These are phyloP conservation scores for Siniperca obscura DNA, from an alignment of 2,797 vertebrate species.

Conservation along the genomic window DNA sequence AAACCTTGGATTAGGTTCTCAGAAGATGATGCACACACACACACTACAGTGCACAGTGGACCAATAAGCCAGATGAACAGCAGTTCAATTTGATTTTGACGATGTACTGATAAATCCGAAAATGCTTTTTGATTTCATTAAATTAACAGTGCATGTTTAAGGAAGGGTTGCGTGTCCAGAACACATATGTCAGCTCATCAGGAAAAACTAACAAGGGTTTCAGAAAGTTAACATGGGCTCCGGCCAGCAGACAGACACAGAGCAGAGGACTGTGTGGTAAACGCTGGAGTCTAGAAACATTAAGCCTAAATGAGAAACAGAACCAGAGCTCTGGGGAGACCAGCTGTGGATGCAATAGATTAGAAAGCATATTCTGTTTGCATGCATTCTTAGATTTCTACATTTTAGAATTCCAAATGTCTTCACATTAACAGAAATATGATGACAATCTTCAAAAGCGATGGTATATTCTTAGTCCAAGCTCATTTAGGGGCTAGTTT, in stretches of 20 bases:
- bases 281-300: slow-evolving; percentile 28
- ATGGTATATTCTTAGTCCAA: background rate
- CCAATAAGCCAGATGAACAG: background rate
- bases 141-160: background rate
- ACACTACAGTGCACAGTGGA: background rate
- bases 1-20: no score
- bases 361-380: background rate
- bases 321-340: slow-evolving; percentile 23
- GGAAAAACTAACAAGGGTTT: background rate
- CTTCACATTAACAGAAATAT: background rate
- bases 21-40: background rate
- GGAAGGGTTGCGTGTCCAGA: background rate
- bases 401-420: background rate
- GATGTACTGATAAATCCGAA: background rate
- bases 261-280: slow-evolving; percentile 11
- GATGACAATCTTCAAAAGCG: no score
- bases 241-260: slow-evolving; percentile 14
- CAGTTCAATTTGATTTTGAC: background rate
- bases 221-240: background rate
- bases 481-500: no score
- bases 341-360: slow-evolving; percentile 21
- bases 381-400: background rate
- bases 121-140: background rate
- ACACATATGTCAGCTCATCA: background rate
- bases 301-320: slow-evolving; percentile 52